Percentiles rank a stretch among this genome's conserved stretches.
These are phyloP conservation scores for Neoseiulus cucumeris DNA, from an alignment of 1,140 invertebrate species.

Conservation along the genomic window DNA sequence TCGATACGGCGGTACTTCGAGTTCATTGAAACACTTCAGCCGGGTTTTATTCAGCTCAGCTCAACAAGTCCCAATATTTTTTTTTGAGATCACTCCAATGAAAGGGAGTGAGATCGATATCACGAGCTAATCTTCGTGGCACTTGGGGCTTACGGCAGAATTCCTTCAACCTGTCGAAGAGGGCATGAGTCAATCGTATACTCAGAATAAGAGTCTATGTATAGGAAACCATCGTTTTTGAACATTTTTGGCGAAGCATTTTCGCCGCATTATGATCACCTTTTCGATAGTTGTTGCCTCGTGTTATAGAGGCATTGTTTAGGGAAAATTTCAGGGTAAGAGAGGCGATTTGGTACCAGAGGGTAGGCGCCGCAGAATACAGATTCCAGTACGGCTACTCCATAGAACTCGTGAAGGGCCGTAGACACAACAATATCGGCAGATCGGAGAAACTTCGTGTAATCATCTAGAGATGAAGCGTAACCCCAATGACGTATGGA, in stretches of 20 bases:
- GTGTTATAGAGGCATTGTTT: not conserved
- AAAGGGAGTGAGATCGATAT: not conserved
- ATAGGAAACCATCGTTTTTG: too few species aligned
- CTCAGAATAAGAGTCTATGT: too few species aligned
- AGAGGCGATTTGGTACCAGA: slow-evolving; percentile 42
- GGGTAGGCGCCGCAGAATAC: slow-evolving; percentile 44
- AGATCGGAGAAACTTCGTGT: slow-evolving; percentile 33
- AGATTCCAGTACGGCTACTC: slow-evolving; percentile 51
- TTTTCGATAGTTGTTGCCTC: not conserved
- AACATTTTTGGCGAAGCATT: too few species aligned
- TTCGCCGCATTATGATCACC: not conserved
- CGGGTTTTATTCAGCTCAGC: too few species aligned
- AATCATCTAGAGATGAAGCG: slow-evolving; percentile 34
- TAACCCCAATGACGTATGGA: slow-evolving; percentile 42
- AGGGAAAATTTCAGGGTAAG: slow-evolving; percentile 53
- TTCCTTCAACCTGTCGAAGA: not conserved
- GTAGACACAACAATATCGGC: slow-evolving; percentile 47
- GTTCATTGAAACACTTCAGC: too few species aligned
- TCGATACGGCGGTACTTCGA: too few species aligned
- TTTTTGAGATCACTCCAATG: not conserved
- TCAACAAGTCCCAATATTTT: not conserved
- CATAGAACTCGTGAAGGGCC: slow-evolving; percentile 53
- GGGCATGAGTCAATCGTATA: too few species aligned
- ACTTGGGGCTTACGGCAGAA: not conserved
- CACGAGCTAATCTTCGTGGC: not conserved